phyloP scores from a whole-genome alignment of 2,888 invertebrate species.

The Nemoura dubitans region DNA sequence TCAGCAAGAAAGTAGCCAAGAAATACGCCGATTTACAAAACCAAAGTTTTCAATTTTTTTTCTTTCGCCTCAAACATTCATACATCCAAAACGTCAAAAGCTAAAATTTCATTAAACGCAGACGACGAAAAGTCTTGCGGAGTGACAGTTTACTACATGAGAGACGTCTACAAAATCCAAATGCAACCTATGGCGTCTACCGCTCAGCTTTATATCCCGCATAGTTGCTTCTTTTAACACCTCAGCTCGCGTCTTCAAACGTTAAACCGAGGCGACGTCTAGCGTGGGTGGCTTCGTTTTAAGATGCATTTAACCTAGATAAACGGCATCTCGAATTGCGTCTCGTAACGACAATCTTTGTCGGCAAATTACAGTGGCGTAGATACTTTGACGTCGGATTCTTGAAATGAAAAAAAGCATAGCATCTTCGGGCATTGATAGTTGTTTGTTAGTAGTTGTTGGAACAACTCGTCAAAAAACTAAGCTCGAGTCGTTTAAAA shows the following conservation, averaged over 20 bases:
- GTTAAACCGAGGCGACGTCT: neutral
- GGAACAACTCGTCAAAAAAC: too few species aligned
- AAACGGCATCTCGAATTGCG: neutral
- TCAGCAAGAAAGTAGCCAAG: too few species aligned
- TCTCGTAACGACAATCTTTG: neutral
- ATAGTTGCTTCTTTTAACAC: neutral
- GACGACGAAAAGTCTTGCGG: neutral
- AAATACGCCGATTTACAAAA: neutral
- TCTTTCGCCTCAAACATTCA: neutral
- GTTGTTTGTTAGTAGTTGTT: too few species aligned
- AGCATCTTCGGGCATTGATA: too few species aligned
- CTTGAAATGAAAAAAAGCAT: too few species aligned
- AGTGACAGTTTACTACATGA: neutral
- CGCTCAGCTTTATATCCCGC: neutral
- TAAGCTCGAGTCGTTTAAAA: too few species aligned
- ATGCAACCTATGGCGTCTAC: neutral
- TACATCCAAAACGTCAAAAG: neutral
- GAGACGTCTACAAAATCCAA: neutral
- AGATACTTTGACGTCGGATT: neutral
- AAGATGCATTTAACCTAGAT: conserved; percentile 12
- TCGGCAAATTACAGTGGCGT: neutral
- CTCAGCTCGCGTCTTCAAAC: neutral
- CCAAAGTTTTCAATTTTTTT: neutral
- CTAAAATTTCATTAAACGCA: neutral
- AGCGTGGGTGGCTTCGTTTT: neutral